Conservation (phyloP, 2,888 invertebrate genomes). For the Drosophila meridionalis region DNA sequence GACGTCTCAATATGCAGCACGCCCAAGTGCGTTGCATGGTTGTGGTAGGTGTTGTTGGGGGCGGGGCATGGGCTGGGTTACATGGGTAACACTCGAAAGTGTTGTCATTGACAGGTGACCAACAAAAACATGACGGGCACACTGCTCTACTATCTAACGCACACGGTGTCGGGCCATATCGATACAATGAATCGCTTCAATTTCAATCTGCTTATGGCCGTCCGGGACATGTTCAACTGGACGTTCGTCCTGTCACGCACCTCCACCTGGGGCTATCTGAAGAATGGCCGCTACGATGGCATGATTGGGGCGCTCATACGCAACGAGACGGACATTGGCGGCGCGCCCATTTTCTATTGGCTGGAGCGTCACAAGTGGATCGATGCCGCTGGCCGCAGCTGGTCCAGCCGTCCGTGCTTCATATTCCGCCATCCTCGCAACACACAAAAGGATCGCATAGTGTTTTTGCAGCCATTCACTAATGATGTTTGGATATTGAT, state of each 20-base stretch:
- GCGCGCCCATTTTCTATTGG: slow-evolving; percentile 88
- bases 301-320: slow-evolving; percentile 87
- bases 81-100: not conserved
- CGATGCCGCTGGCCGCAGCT: slow-evolving; percentile 82
- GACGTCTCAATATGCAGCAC: slow-evolving; percentile 86
- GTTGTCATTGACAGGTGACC: slow-evolving; percentile 79
- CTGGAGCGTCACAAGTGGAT: slow-evolving; percentile 87
- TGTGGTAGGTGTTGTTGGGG: slow-evolving; percentile 84
- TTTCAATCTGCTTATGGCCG: slow-evolving; percentile 87
- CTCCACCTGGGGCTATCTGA: slow-evolving; percentile 88
- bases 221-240: slow-evolving; percentile 89
- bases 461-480: slow-evolving; percentile 88
- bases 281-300: slow-evolving; percentile 88
- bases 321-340: slow-evolving; percentile 88
- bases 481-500: slow-evolving; percentile 87
- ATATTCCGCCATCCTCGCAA: slow-evolving; percentile 89
- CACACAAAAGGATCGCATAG: slow-evolving; percentile 87
- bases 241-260: slow-evolving; percentile 85
- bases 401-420: slow-evolving; percentile 87
- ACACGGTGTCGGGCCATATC: slow-evolving; percentile 86
- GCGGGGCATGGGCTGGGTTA: not conserved
- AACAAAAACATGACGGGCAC: slow-evolving; percentile 84
- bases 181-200: slow-evolving; percentile 89
- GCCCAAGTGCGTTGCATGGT: slow-evolving; percentile 86
- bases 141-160: slow-evolving; percentile 86